Evolutionary conservation across 1,140 invertebrate species (phyloP), one percentile per base, ranked within the genome.

Genomic region (Neodiprion fabricii): DNA sequence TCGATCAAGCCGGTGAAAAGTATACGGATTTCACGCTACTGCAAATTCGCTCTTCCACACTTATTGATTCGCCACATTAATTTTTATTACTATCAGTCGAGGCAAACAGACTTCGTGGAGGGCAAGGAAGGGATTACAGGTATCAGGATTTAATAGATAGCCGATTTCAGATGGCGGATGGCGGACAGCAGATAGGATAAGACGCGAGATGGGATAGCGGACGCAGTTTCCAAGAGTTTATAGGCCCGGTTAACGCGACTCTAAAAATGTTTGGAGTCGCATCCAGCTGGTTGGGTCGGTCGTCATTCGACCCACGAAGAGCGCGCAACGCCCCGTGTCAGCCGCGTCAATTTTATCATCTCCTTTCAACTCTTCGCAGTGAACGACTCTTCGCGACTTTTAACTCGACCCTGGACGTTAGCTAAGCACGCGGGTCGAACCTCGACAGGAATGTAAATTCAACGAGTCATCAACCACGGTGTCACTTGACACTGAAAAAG

Each of bases 311-410:
- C 53, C 53, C 53, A 61, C 53, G 53, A 17, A 17, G 11, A 61
- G 53, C 53, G 11, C 53, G 53, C 53, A 61, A 61, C 53, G 53
- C 53, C 53, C 53, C 53, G 53, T 61, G 53, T 61, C 53, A 61
- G 53, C 0, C 53, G 53, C 53, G n/a, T 61, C 53, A 61, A 61
- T 61, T 61, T 61, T 61, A 61, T 61, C 53, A 61, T 61, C 53
- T 61, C 53, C 53, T 61, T 61, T 61, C 53, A 61, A 61, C 53
- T 61, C 53, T 17, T 61, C 53, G 8, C 11, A 61, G 53, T 61
- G 53, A 61, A 61, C 53, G 53, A 61, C 53, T 61, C 53, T 61
- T 61, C 53, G 53, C 53, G 53, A 61, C 53, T 61, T 61, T 61
- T 17, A 61, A 61, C 53, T 61, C 53, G 11, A 61, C 53, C 53